Conservation (phyloP, 2,797 vertebrate genomes). For the Cirrhinus molitorella region DNA sequence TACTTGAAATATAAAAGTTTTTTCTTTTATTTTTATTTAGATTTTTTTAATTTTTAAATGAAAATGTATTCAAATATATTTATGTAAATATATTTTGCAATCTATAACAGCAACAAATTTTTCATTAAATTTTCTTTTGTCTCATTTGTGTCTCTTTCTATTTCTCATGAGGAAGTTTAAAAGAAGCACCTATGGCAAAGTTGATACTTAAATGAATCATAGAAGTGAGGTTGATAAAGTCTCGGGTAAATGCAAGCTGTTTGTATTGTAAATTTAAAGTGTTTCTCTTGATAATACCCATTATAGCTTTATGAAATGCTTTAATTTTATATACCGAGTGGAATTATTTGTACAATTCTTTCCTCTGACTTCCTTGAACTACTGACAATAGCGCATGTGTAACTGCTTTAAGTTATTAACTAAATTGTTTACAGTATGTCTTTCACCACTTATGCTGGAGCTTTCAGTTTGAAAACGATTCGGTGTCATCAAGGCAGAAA, state of each 20-base stretch:
- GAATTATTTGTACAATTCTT: not conserved
- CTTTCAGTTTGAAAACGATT: not conserved
- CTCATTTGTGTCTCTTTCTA: not conserved
- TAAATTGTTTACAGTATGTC: not conserved
- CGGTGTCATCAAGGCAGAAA: not conserved
- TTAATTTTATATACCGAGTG: not conserved
- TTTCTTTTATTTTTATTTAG: too few species aligned
- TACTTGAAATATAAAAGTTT: too few species aligned
- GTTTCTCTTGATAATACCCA: not conserved
- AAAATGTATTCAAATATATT: too few species aligned
- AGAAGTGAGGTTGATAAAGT: not conserved
- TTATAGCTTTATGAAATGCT: constrained; percentile 5
- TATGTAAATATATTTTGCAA: too few species aligned
- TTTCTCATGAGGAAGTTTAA: not conserved
- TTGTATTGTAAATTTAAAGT: not conserved
- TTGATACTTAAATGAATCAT: not conserved
- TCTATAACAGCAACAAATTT: too few species aligned
- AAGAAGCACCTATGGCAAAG: not conserved
- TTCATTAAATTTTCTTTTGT: too few species aligned
- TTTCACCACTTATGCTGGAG: not conserved
- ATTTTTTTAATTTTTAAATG: too few species aligned
- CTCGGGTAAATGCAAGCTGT: not conserved
- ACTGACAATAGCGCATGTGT: not conserved
- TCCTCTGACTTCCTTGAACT: not conserved
- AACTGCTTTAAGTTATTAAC: not conserved